Evolutionary conservation across 2,113 vertebrate genomes (phyloP).

Genomic region (Sus scrofa): T2T-Sscrofa CM000819.6:33925501-33926000

Average conservation of each 20-base stretch:
- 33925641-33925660: neutral
- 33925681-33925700: neutral
- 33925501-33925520: too few relatives aligned
- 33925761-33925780: neutral
- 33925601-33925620: neutral
- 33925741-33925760: neutral
- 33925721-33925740: neutral
- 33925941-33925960: neutral
- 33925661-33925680: neutral
- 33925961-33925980: neutral
- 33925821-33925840: neutral
- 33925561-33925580: neutral
- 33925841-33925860: neutral
- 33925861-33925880: neutral
- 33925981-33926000: neutral
- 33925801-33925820: neutral
- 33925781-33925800: neutral
- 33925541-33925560: neutral
- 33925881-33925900: neutral
- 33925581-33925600: neutral
- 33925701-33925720: neutral
- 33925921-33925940: rapidly evolving
- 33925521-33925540: neutral
- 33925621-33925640: neutral
- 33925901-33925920: neutral